A percentile compares a stretch with the other conserved stretches of the same genome.
Evolutionary conservation across 2,888 invertebrate species (phyloP).

Genomic region (Drosophila gaucha): DNA sequence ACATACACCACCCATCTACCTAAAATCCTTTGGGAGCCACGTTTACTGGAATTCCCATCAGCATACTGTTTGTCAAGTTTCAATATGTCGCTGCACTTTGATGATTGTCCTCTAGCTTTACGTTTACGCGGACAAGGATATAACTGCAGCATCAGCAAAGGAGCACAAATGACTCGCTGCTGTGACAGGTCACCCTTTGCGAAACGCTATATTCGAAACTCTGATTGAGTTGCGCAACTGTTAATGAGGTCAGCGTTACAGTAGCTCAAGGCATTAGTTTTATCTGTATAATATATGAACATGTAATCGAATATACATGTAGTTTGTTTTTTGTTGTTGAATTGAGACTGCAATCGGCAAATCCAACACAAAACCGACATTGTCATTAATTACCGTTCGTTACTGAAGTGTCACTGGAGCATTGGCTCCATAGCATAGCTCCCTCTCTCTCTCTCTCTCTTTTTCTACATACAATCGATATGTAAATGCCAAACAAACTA

Average conservation of each 20-base stretch:
- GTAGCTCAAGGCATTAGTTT: background rate
- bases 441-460: background rate
- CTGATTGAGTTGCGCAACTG: background rate
- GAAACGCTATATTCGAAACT: background rate
- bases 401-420: background rate
- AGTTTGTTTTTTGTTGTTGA: background rate
- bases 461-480: conserved; percentile 4
- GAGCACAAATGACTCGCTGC: background rate
- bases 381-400: conserved; percentile 35
- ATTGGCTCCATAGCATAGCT: background rate
- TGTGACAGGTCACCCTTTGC: background rate
- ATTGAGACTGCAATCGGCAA: background rate
- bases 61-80: conserved; percentile 40
- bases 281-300: background rate
- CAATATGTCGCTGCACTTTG: conserved; percentile 50
- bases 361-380: conserved; percentile 7
- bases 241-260: background rate
- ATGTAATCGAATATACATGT: background rate
- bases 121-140: conserved; percentile 1
- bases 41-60: conserved; percentile 5
- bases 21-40: background rate
- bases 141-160: background rate
- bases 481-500: conserved; percentile 30
- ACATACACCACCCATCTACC: background rate
- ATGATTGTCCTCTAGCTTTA: conserved; percentile 14